These are phyloP conservation scores for Hedychridium roseum DNA, from an alignment of 2,888 invertebrate species.

Conservation along the genomic window DNA sequence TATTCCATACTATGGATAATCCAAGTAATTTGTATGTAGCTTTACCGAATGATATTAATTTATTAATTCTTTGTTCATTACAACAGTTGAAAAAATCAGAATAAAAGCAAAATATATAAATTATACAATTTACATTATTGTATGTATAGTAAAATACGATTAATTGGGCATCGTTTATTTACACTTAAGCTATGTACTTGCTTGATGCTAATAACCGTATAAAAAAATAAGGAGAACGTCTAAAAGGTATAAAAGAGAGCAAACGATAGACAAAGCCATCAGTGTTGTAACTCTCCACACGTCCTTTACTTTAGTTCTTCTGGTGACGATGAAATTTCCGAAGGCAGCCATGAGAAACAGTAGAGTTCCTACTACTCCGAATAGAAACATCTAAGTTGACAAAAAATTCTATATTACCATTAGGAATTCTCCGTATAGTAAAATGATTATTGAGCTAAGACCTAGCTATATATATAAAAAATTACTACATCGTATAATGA, in stretches of 20 bases:
- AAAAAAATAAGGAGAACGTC: conserved; percentile 45
- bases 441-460: too few relatives aligned
- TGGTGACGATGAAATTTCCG: conserved; percentile 30
- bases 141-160: neutral
- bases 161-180: conserved; percentile 11
- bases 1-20: too few relatives aligned
- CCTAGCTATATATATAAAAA: too few relatives aligned
- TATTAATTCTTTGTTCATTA: neutral
- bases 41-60: neutral
- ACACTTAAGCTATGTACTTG: too few relatives aligned
- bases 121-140: neutral
- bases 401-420: too few relatives aligned
- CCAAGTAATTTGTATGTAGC: too few relatives aligned
- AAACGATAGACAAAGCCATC: conserved; percentile 28
- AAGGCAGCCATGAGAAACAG: conserved; percentile 39
- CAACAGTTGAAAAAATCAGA: too few relatives aligned
- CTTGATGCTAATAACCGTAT: conserved; percentile 47
- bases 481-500: too few relatives aligned
- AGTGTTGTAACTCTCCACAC: conserved; percentile 35
- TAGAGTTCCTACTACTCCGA: conserved; percentile 40
- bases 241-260: conserved; percentile 39
- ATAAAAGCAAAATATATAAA: neutral
- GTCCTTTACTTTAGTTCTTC: conserved; percentile 20
- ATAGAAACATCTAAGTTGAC: conserved; percentile 51
- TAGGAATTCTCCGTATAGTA: too few relatives aligned